phyloP scores from a whole-genome alignment of 2,113 vertebrate genomes.

The Anas platyrhynchos region DNA sequence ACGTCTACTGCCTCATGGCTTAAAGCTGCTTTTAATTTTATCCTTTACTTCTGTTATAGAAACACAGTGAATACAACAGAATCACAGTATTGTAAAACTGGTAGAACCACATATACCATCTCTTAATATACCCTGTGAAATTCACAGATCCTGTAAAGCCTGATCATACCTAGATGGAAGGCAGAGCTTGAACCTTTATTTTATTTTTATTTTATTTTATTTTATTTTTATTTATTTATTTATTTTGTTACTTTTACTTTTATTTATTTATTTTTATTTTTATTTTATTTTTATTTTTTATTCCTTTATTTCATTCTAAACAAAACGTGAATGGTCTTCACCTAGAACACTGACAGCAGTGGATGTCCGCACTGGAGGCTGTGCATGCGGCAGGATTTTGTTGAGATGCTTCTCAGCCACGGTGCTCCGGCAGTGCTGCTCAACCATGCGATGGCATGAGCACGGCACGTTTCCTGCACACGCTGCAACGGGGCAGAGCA shows the following conservation, averaged over 20 bases:
- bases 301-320: background rate
- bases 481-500: background rate
- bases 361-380: background rate
- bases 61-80: background rate
- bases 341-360: background rate
- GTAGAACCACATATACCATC: background rate
- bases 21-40: constrained; percentile 1
- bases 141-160: constrained; percentile 23
- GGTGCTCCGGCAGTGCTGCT: background rate
- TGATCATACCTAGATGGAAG: background rate
- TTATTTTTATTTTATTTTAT: background rate
- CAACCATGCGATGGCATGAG: background rate
- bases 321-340: background rate
- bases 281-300: background rate
- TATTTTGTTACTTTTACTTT: background rate
- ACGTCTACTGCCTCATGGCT: background rate
- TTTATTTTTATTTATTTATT: background rate
- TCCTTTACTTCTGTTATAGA: background rate
- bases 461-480: accelerated
- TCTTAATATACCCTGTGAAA: constrained; percentile 10
- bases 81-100: background rate
- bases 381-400: background rate
- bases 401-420: background rate
- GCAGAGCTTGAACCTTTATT: background rate
- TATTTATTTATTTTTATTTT: background rate